Percentiles rank a stretch among this genome's conserved stretches.
Evolutionary conservation across 2,113 vertebrate genomes (phyloP).

Genomic region (Geococcyx californianus): DNA sequence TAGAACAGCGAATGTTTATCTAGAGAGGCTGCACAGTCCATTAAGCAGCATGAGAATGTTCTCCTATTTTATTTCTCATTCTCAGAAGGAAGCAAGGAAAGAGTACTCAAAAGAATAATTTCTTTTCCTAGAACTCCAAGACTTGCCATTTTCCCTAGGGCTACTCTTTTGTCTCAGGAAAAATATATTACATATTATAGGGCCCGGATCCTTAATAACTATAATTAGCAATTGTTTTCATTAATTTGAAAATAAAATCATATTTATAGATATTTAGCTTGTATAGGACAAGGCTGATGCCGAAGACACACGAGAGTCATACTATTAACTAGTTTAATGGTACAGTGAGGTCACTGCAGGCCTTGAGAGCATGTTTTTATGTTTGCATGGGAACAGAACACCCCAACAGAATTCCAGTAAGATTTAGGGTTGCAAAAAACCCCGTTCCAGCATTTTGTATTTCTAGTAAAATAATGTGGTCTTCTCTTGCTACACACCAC

Average conservation of each 20-base stretch:
- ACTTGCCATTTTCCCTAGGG: not conserved
- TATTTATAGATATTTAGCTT: not conserved
- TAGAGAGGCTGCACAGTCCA: not conserved
- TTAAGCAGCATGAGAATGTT: not conserved
- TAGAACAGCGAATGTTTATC: not conserved
- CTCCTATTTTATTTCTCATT: not conserved
- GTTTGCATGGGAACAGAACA: not conserved
- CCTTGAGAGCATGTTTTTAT: not conserved
- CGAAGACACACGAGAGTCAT: not conserved
- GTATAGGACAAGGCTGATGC: not conserved
- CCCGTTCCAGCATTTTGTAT: not conserved
- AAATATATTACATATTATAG: not conserved
- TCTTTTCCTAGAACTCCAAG: not conserved
- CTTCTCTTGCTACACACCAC: not conserved
- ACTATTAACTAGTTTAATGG: not conserved
- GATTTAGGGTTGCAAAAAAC: not conserved
- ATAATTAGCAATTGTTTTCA: not conserved
- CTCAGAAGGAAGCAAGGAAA: not conserved
- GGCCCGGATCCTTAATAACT: not conserved
- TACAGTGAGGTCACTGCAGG: not conserved
- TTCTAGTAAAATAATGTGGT: not conserved
- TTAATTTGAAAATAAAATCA: conserved; percentile 3
- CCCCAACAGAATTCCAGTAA: not conserved
- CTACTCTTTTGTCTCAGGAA: not conserved
- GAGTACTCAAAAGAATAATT: not conserved